These are phyloP conservation scores for Agraylea sexmaculata DNA, from an alignment of 1,140 invertebrate species.

Conservation along the genomic window DNA sequence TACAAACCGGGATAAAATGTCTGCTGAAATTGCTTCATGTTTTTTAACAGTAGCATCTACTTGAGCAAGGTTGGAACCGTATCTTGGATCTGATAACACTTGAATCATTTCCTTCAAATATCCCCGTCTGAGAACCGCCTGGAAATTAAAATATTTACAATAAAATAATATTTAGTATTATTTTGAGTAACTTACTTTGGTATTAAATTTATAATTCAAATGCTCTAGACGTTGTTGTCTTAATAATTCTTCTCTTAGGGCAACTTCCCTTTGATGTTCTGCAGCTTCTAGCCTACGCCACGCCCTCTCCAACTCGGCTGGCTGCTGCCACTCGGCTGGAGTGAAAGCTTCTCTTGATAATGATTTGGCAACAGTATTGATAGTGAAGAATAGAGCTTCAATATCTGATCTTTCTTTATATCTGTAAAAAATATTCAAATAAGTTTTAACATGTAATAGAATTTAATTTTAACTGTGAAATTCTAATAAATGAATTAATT, in stretches of 20 bases:
- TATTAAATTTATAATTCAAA: slow-evolving; percentile 90
- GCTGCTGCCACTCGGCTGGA: slow-evolving; percentile 81
- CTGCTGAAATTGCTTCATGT: slow-evolving; percentile 95
- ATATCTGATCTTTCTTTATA: slow-evolving; percentile 95
- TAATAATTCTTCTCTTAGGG: slow-evolving; percentile 79
- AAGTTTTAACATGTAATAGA: not conserved
- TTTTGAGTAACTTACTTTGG: slow-evolving; percentile 51
- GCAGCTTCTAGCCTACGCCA: slow-evolving; percentile 85
- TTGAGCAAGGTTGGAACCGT: slow-evolving; percentile 80
- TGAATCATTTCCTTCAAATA: slow-evolving; percentile 98
- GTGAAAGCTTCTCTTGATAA: slow-evolving; percentile 79
- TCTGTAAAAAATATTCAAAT: slow-evolving; percentile 30
- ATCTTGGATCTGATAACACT: slow-evolving; percentile 84
- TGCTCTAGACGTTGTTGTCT: slow-evolving; percentile 91
- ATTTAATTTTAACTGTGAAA: not conserved
- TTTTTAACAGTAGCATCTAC: slow-evolving; percentile 97
- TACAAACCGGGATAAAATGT: slow-evolving; percentile 66
- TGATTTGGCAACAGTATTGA: slow-evolving; percentile 92
- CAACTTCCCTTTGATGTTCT: slow-evolving; percentile 89
- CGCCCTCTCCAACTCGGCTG: slow-evolving; percentile 86
- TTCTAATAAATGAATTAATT: not conserved
- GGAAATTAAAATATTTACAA: slow-evolving; percentile 27
- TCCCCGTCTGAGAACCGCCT: slow-evolving; percentile 78
- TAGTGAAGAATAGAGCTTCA: slow-evolving; percentile 91
- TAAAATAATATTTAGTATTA: not conserved